Evolutionary conservation across 2,888 invertebrate genomes (phyloP).

Genomic region (Athetis lepigone): DNA sequence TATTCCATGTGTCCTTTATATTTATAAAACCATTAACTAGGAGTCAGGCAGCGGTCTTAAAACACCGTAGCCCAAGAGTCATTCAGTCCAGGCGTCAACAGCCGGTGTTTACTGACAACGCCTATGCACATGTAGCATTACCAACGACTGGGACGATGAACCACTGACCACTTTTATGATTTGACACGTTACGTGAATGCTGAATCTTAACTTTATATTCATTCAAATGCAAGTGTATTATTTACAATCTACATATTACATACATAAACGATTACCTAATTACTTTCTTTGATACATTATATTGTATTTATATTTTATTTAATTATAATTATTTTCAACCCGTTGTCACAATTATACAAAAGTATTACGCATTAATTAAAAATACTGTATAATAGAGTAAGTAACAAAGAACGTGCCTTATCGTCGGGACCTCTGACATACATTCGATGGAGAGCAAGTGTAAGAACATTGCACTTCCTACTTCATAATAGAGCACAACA

Average conservation of each 20-base stretch:
- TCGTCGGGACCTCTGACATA: constrained; percentile 83
- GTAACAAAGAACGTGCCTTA: constrained; percentile 83
- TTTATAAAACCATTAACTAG: no score
- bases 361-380: constrained; percentile 57
- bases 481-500: constrained; percentile 70
- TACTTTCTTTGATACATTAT: not conserved
- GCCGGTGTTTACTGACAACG: no score
- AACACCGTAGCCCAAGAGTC: no score
- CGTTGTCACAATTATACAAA: constrained; percentile 15
- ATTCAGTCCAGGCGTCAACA: no score
- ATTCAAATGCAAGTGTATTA: not conserved
- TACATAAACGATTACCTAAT: not conserved
- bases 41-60: no score
- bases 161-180: not conserved
- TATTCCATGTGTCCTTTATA: no score
- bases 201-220: no score
- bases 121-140: no score
- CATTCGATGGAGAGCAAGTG: constrained; percentile 75
- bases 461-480: constrained; percentile 79
- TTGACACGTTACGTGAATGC: not conserved
- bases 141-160: not conserved
- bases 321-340: constrained; percentile 6
- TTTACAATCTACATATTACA: not conserved
- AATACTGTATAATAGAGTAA: constrained; percentile 66
- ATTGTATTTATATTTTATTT: not conserved